phyloP scores from a whole-genome alignment of 2,888 invertebrate genomes.

The Dicyrtomina minuta region DNA sequence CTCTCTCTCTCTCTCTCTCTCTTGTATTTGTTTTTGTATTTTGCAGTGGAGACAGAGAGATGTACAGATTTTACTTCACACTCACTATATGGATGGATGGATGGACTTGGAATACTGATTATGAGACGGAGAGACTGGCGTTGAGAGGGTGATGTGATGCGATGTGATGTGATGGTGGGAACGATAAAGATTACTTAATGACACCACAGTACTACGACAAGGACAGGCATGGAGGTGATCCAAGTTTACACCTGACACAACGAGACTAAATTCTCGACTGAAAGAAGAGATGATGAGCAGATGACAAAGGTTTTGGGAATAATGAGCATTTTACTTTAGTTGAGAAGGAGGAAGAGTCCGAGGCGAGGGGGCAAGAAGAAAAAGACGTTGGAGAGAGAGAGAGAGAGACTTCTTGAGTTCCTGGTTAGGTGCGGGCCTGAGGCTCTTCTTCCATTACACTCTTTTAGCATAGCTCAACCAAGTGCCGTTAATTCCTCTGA shows the following conservation, averaged over 20 bases:
- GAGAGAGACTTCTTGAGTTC: slow-evolving; percentile 33
- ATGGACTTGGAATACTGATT: too few relatives aligned
- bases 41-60: too few relatives aligned
- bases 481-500: slow-evolving; percentile 43
- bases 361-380: slow-evolving; percentile 25
- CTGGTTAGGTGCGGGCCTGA: slow-evolving; percentile 41
- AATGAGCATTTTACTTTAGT: slow-evolving; percentile 23
- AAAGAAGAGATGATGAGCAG: slow-evolving; percentile 25
- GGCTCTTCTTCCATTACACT: slow-evolving; percentile 19
- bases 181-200: slow-evolving; percentile 17
- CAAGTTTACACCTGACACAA: slow-evolving; percentile 21
- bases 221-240: slow-evolving; percentile 7
- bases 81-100: not conserved
- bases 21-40: too few relatives aligned
- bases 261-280: slow-evolving; percentile 21
- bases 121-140: not conserved
- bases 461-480: slow-evolving; percentile 30
- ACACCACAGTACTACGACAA: slow-evolving; percentile 12
- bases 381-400: not conserved
- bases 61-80: too few relatives aligned
- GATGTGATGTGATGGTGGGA: not conserved
- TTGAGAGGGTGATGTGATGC: too few relatives aligned
- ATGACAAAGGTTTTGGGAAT: slow-evolving; percentile 32
- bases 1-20: slow-evolving; percentile 8
- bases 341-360: slow-evolving; percentile 27